These are phyloP conservation scores for Leptocoma aspasia DNA, from an alignment of 2,113 vertebrate genomes.

Conservation along the genomic window DNA sequence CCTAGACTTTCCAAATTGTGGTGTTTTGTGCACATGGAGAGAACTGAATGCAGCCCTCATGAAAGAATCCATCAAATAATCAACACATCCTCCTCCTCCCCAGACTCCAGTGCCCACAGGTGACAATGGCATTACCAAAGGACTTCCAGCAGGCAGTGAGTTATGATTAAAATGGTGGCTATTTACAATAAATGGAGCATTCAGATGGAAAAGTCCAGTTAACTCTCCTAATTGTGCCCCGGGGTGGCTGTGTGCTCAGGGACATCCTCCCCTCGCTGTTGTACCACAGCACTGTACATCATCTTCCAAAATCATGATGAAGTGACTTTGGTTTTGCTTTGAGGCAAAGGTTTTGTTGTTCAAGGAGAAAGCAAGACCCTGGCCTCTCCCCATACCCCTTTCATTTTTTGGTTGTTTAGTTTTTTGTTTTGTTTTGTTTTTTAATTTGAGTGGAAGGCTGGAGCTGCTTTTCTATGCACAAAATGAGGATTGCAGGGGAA, in stretches of 20 bases:
- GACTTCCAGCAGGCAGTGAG: not conserved
- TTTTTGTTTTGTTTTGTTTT: not conserved
- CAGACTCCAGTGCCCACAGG: not conserved
- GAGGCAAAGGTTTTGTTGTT: not conserved
- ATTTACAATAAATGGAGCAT: not conserved
- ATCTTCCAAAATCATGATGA: not conserved
- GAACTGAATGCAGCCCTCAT: accelerated
- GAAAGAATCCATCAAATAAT: not conserved
- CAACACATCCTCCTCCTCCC: not conserved
- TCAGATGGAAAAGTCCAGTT: not conserved
- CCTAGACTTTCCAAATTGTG: not conserved
- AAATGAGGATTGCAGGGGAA: not conserved
- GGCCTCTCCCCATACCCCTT: not conserved
- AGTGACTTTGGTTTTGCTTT: not conserved
- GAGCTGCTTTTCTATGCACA: not conserved
- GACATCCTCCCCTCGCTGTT: not conserved
- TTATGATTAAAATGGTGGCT: not conserved
- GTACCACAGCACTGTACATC: not conserved
- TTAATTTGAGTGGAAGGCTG: not conserved
- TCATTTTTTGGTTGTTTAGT: not conserved
- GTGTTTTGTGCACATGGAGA: not conserved
- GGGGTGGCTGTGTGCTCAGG: not conserved
- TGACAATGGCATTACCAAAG: not conserved
- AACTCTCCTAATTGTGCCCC: not conserved
- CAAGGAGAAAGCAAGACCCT: not conserved